Conservation (phyloP, 2,888 invertebrate species). For the Sesia apiformis region DNA sequence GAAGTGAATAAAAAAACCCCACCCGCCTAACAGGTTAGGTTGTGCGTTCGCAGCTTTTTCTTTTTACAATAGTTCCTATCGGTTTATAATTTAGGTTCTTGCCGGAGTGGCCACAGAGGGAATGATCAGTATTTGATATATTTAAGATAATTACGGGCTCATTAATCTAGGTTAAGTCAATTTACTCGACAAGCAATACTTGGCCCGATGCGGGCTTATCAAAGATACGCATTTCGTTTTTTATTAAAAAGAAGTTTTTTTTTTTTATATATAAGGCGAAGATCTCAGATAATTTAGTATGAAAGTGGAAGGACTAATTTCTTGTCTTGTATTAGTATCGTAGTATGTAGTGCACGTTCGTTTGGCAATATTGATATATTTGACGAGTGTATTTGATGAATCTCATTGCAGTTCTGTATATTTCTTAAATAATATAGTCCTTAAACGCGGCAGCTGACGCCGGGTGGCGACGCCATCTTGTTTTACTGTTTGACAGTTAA, state of each 20-base stretch:
- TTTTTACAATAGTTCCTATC: constrained; percentile 39
- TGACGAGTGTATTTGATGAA: constrained; percentile 30
- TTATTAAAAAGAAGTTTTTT: constrained; percentile 17
- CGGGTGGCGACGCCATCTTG: constrained; percentile 15
- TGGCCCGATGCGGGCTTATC: constrained; percentile 38
- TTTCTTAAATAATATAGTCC: constrained; percentile 13
- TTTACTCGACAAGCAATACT: constrained; percentile 37
- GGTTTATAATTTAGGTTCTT: constrained; percentile 25
- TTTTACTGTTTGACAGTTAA: neutral
- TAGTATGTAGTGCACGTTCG: constrained; percentile 59
- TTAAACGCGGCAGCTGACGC: constrained; percentile 13
- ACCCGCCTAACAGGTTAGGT: constrained; percentile 37
- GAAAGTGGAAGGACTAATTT: constrained; percentile 20
- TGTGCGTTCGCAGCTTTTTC: constrained; percentile 18
- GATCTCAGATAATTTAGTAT: constrained; percentile 71
- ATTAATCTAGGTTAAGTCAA: constrained; percentile 37
- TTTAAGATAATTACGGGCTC: constrained; percentile 31
- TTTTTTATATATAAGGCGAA: constrained; percentile 39
- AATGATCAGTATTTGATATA: constrained; percentile 39
- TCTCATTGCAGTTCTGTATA: constrained; percentile 45
- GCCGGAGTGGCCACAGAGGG: constrained; percentile 32
- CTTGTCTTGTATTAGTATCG: constrained; percentile 31
- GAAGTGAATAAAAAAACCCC: constrained; percentile 11
- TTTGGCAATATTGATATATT: constrained; percentile 35
- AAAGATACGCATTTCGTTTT: constrained; percentile 64